Base-by-base conservation (phyloP, 2,113 vertebrate genomes). In the Axis porcinus region DNA sequence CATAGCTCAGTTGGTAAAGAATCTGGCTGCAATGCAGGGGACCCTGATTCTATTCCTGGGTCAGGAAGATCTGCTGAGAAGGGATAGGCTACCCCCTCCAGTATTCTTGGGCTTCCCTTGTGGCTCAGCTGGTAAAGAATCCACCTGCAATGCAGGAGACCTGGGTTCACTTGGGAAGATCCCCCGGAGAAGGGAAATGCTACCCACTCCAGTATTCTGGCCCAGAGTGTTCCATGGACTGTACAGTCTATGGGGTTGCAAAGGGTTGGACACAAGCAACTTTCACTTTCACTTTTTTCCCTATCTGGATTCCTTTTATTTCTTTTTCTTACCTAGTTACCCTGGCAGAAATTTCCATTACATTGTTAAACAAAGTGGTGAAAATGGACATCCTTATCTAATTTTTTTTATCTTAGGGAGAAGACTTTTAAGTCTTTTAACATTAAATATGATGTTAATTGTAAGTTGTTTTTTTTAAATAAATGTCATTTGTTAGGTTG, bases 101-200 rank as follows among this genome's bases (percentile, higher is more conserved):
- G n/a, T 70, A 70, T 70, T 70, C 67, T 70, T 70, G n/a, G 19
- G 11, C 19, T 40, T 70, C 9, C 67, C 67, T 40, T 70, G n/a
- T 40, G 67, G 67, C n/a, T 70, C n/a, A 70, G n/a, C 9, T 70
- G 67, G 2, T 70, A 23, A 70, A 40, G 67, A 70, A 70, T 40
- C 64, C 1, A 0, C n/a, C 67, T 40, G n/a, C n/a, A 70, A 1
- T 70, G 9, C 19, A 1, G n/a, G 19, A 36, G n/a, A 36, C n/a
- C 67, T 70, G 67, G 19, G n/a, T 70, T 70, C n/a, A 36, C 10
- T 70, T 70, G n/a, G 64, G 19, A 36, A 70, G 64, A 36, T 70
- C 64, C 64, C 17, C n/a, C 1, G 5, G 64, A 70, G 64, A 21
- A 70, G 64, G 64, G 64, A 70, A 70, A 36, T 19, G 4, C 21